Conservation (phyloP, 2,888 invertebrate species). For the Limnephilus lunatus region DNA sequence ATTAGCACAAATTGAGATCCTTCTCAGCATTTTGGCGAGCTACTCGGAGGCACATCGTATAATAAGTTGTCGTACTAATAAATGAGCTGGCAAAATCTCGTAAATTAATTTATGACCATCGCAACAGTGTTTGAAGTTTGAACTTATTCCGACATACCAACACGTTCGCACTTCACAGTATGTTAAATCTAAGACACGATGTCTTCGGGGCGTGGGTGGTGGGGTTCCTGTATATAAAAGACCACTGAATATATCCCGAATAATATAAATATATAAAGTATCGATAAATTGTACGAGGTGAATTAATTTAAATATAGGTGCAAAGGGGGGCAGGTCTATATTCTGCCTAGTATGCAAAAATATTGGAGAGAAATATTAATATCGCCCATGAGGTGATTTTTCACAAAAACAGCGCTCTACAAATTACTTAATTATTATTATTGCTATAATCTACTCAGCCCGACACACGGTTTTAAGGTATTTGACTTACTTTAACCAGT, state of each 20-base stretch:
- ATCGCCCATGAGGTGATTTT: too few species aligned
- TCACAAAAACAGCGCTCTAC: too few species aligned
- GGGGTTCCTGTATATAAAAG: not conserved
- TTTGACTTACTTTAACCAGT: too few species aligned
- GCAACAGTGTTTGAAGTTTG: not conserved
- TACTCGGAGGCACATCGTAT: not conserved
- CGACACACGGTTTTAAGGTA: too few species aligned
- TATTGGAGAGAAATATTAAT: too few species aligned
- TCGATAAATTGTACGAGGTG: not conserved
- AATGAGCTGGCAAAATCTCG: constrained; percentile 35
- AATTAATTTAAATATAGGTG: not conserved
- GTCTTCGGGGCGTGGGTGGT: not conserved
- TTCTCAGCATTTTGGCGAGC: not conserved
- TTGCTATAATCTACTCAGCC: not conserved
- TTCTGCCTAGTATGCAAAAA: not conserved
- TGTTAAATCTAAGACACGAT: not conserved
- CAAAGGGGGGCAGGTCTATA: not conserved
- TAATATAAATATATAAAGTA: not conserved
- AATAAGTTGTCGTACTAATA: constrained; percentile 9
- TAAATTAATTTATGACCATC: constrained; percentile 25
- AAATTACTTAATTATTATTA: too few species aligned
- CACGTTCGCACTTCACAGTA: not conserved
- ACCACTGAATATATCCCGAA: not conserved
- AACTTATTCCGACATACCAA: not conserved
- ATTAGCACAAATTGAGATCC: constrained; percentile 37